Base-by-base conservation (phyloP, 1,140 invertebrate species). In the Arion vulgaris region DNA sequence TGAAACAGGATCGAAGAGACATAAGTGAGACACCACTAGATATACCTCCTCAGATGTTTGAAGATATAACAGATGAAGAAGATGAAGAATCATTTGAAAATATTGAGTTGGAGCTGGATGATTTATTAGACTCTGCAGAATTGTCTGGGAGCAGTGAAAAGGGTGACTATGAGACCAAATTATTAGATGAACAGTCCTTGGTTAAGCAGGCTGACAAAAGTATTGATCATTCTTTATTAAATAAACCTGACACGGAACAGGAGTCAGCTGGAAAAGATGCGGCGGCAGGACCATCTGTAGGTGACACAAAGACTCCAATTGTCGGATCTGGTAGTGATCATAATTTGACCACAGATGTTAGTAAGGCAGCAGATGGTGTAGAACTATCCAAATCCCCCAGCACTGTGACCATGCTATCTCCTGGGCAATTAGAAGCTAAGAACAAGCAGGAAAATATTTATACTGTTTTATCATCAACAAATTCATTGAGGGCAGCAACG, bases 41-140 rank as follows among this genome's bases (percentile, higher is more conserved):
- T 17, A 49, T 80, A 9, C 66, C 78, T 4, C 26, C 78, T 26
- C 80, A 23, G 15, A 62, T 81, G n/a, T 81, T 81, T 81, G 80
- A 81, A 74, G 80, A 81, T 71, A 81, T 81, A 23, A 81, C 80
- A 28, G 80, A 81, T 26, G 80, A 81, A 32, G 68, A 62, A 66
- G 57, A 74, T 81, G 69, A 72, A 19, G 80, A 81, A 38, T 0
- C 32, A 38, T 80, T 80, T 41, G 78, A 80, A 51, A 81, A 81
- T 49, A 81, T 81, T 62, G 80, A 81, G 39, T 49, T 81, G 34
- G 80, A 81, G 49, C 51, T 81, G 1, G 80, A 81, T 81, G 80
- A 81, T 39, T 57, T 81, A 15, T 74, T 81, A 34, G 69, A 81
- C 4, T 45, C 68, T 26, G 0, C 71, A 51, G 80, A 81, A 28